Percentiles rank a stretch among this genome's conserved stretches.
Evolutionary conservation across 1,140 invertebrate genomes (phyloP).

Genomic region (Holcopasites calliopsidis): DNA sequence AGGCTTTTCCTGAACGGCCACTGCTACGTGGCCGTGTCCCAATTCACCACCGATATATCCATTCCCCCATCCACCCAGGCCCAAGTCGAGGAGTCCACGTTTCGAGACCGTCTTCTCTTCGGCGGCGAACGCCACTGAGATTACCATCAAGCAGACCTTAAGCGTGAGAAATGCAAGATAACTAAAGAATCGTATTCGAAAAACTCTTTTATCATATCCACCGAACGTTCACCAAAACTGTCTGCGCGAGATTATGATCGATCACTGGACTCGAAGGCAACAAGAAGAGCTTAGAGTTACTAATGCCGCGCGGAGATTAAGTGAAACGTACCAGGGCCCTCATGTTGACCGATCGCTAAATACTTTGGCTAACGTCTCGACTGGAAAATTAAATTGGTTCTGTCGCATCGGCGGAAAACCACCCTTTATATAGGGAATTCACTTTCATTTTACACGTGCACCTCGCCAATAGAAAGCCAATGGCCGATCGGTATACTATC

Average conservation of each 20-base stretch:
- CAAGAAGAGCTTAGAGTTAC: neutral
- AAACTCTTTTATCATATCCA: neutral
- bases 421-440: constrained; percentile 80
- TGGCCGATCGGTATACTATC: constrained; percentile 64
- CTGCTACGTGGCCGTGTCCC: constrained; percentile 1
- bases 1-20: constrained; percentile 47
- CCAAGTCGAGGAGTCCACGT: constrained; percentile 67
- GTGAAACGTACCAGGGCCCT: constrained; percentile 74
- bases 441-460: constrained; percentile 77
- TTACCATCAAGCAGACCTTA: constrained; percentile 74
- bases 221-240: neutral
- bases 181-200: neutral
- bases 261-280: neutral
- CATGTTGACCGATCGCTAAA: constrained; percentile 69
- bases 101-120: constrained; percentile 73
- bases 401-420: constrained; percentile 71
- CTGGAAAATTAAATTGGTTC: constrained; percentile 69
- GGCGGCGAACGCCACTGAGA: constrained; percentile 68
- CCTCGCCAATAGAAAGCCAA: constrained; percentile 74
- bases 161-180: neutral
- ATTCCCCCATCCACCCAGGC: neutral
- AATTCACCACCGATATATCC: neutral
- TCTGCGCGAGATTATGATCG: too few species aligned
- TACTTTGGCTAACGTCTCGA: constrained; percentile 60
- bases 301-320: neutral